phyloP scores from a whole-genome alignment of 2,888 invertebrate genomes.

The Microdon myrmicae region DNA sequence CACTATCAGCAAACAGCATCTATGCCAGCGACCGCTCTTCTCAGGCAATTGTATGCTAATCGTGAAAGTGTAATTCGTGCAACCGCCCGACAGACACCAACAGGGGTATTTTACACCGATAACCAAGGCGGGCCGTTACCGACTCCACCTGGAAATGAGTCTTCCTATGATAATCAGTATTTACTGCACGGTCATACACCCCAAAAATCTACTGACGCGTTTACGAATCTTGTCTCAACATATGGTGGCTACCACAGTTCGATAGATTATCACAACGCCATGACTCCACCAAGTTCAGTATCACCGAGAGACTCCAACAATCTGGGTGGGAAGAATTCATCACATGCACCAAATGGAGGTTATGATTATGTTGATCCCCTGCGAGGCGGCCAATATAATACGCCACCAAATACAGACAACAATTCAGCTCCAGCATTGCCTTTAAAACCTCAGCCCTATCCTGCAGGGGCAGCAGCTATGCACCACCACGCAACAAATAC shows the following conservation, averaged over 20 bases:
- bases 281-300: slow-evolving; percentile 97
- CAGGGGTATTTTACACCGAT: slow-evolving; percentile 65
- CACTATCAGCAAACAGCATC: slow-evolving; percentile 69
- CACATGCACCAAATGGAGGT: slow-evolving; percentile 64
- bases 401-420: slow-evolving; percentile 68
- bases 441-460: slow-evolving; percentile 90
- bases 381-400: slow-evolving; percentile 64
- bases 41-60: slow-evolving; percentile 91
- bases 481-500: slow-evolving; percentile 69
- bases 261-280: slow-evolving; percentile 89
- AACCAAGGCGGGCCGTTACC: slow-evolving; percentile 80
- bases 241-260: slow-evolving; percentile 73
- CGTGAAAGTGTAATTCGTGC: slow-evolving; percentile 95
- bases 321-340: slow-evolving; percentile 64
- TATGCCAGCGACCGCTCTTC: slow-evolving; percentile 87
- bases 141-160: slow-evolving; percentile 91
- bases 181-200: slow-evolving; percentile 69
- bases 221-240: slow-evolving; percentile 71
- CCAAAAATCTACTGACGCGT: slow-evolving; percentile 70
- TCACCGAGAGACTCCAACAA: slow-evolving; percentile 88
- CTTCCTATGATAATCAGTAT: slow-evolving; percentile 74
- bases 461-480: slow-evolving; percentile 76
- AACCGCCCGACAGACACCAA: slow-evolving; percentile 71
- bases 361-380: slow-evolving; percentile 75
- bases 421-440: slow-evolving; percentile 77